Base-by-base conservation (phyloP, 2,797 vertebrate species). In the Manis pentadactyla region DNA sequence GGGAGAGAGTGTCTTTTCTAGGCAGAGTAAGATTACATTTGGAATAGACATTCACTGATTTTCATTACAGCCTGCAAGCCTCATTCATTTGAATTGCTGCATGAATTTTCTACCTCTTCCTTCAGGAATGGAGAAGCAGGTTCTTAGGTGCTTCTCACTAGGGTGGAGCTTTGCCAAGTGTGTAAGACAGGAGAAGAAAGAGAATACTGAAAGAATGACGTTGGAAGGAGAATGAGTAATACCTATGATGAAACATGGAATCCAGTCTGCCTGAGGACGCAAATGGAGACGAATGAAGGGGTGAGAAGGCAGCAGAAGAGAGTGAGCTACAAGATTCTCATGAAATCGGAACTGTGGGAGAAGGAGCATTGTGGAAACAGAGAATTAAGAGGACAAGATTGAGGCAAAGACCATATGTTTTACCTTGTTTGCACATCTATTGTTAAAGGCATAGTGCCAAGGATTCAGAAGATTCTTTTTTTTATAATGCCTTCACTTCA, bases 181-280 rank as follows among this genome's bases (percentile, higher is more conserved):
- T 74, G 1, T 57, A 39, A 81, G 15, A 27, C 31, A 39, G 18
- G 59, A 13, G 6, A 85, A 49, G 31, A 84, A 69, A 64, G 1
- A 81, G 5, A 27, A 3, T 27, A 87, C 1, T 61, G 8, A 88
- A 5, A 5, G 0, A 1, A 71, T 13, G 12, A 4, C 15, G 0
- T 15, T 49, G 12, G 31, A 39, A 92, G 86, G 31, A 46, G 19
- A 57, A 84, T 49, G 31, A 49, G 23, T 61, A 84, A 53, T 59
- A 34, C 46, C 46, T 46, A 59, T 19, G 81, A 57, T 78, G 5
- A 85, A 64, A 31, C 7, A 63, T 19, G 34, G 34, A 63, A 71
- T 81, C 2, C 15, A 90, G 92, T 13, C 13, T 69, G 53, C 8
- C 27, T 59, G 42, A 57, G 25, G 17, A 94, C 64, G 4, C 42